Percentiles rank a stretch among this genome's conserved stretches.
These are phyloP conservation scores for Ascidia mentula DNA, from an alignment of 23 tunicate genomes.

Conservation along the genomic window DNA sequence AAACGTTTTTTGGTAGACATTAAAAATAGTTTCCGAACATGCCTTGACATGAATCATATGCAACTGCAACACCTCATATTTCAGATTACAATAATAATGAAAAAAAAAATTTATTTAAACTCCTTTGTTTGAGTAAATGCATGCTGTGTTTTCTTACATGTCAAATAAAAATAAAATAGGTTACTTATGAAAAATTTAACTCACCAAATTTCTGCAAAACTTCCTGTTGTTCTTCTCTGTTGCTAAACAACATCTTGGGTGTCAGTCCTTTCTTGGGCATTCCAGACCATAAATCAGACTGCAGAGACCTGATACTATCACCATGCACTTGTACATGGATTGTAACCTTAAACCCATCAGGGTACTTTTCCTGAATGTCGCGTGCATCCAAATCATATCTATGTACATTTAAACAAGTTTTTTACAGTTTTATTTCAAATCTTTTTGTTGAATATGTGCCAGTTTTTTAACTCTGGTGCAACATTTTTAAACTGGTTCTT, in stretches of 20 bases:
- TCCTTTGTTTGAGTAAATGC: background rate
- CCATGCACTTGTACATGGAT: slow-evolving; percentile 59
- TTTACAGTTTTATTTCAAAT: background rate
- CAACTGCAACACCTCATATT: too few relatives aligned
- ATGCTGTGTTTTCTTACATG: background rate
- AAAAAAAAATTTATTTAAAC: background rate
- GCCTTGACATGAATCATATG: too few relatives aligned
- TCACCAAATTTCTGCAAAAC: slow-evolving; percentile 68
- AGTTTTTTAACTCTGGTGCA: too few relatives aligned
- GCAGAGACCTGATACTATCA: slow-evolving; percentile 17
- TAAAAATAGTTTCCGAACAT: too few relatives aligned
- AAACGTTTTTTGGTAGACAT: too few relatives aligned
- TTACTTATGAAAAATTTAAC: background rate
- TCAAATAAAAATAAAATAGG: background rate
- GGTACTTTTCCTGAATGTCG: slow-evolving; percentile 83
- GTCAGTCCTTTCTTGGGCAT: slow-evolving; percentile 51
- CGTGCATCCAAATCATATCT: slow-evolving; percentile 92
- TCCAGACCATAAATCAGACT: slow-evolving; percentile 56
- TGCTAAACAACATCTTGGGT: slow-evolving; percentile 71
- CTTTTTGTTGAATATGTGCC: background rate
- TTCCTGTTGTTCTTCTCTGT: slow-evolving; percentile 73
- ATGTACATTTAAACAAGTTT: background rate
- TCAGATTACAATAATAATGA: too few relatives aligned
- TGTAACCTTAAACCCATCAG: slow-evolving; percentile 67
- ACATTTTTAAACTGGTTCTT: too few relatives aligned